A percentile compares a stretch with the other conserved stretches of the same genome.
Evolutionary conservation across 2,888 invertebrate genomes (phyloP).

Genomic region (Anthophora plumipes): DNA sequence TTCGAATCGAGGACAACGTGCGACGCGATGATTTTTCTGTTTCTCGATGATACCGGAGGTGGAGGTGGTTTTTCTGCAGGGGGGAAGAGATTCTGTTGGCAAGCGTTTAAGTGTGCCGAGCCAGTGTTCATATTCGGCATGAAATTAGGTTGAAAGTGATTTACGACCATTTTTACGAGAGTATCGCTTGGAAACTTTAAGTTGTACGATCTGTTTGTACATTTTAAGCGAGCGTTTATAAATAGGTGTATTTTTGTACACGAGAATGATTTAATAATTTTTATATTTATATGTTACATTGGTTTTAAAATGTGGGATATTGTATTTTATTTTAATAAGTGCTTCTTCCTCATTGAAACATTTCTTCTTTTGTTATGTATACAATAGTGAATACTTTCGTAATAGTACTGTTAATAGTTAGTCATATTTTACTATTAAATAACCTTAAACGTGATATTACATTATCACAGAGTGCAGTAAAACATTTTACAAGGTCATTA

Average conservation of each 20-base stretch:
- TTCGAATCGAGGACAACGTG: conserved; percentile 16
- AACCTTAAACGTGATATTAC: too few relatives aligned
- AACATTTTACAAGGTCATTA: too few relatives aligned
- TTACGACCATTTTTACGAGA: conserved; percentile 4
- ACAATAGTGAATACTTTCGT: too few relatives aligned
- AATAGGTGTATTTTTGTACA: neutral
- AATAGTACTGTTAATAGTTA: too few relatives aligned
- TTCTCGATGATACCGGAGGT: neutral
- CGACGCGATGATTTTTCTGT: conserved; percentile 18
- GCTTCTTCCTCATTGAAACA: too few relatives aligned
- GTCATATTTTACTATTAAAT: too few relatives aligned
- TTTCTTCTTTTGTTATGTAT: too few relatives aligned
- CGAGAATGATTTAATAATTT: too few relatives aligned
- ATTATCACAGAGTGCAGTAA: too few relatives aligned
- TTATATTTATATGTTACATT: too few relatives aligned
- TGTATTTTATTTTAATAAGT: too few relatives aligned
- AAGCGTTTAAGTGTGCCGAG: neutral
- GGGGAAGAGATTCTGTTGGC: neutral
- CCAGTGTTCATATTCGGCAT: neutral
- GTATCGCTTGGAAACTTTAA: neutral
- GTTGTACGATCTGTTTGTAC: neutral
- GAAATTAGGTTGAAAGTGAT: conserved; percentile 13
- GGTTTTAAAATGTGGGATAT: too few relatives aligned
- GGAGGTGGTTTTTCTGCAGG: neutral
- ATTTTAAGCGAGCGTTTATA: neutral